Base-by-base conservation (phyloP, 64 coral and sea anemone genomes). In the Astreopora myriophthalma region DNA sequence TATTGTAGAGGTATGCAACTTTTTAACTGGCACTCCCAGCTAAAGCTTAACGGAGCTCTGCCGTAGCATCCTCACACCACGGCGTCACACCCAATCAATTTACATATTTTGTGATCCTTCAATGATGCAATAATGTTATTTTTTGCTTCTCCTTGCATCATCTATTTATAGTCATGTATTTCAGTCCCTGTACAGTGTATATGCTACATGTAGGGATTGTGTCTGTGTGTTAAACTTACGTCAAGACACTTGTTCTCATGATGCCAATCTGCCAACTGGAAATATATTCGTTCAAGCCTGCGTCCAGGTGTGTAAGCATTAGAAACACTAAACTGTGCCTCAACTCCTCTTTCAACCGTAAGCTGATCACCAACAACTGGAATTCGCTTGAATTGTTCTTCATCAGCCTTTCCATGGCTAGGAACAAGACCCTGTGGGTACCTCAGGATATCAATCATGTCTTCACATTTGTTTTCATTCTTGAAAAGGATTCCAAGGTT, bases 331-430 rank as follows among this genome's bases (percentile, higher is more conserved):
- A 69, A 57, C 13, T 67, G 76, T 24, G 69, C 85, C 44, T 93
- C 48, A 30, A 87, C 85, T 51, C 32, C 84, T 28, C 92, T 40
- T 79, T 93, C 85, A 40, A 93, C 62, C 28, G 92, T 93, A 22
- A 88, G 55, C 84, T 93, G 92, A 33, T 93, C 92, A n/a, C 92
- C 92, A 87, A 93, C 84, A 34, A 93, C 42, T 11, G 92, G 73
- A 25, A 87, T 75, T 24, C 63, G 22, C 24, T 27, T 9, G 25
- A 24, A 27, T 25, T 26, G 5, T 26, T 24, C 24, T 67, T 67
- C n/a, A 70, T 49, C 29, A 72, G 22, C 9, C 10, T 55, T 28
- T 88, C 17, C 71, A 22, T 13, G 22, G 62, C 44, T 44, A 9
- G 13, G 82, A 27, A 60, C 26, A 80, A 69, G 46, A 28, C 88